A percentile compares a stretch with the other conserved stretches of the same genome.
Evolutionary conservation across 2,888 invertebrate species (phyloP).

Genomic region (Phorcus lineatus): DNA sequence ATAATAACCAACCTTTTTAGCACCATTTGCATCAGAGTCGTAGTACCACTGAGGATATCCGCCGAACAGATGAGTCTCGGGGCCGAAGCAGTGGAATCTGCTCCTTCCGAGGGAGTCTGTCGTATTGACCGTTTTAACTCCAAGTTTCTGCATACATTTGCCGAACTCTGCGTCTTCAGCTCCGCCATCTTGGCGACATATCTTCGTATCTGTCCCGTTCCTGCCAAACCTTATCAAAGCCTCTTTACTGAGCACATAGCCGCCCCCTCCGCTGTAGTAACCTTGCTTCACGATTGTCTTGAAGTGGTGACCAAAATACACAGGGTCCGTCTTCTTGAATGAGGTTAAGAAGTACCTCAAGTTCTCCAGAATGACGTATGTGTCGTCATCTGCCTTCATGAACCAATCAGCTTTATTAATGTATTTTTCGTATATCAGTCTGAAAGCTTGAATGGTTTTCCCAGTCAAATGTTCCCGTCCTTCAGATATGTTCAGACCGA

Average conservation of each 20-base stretch:
- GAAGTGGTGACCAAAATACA: slow-evolving; percentile 84
- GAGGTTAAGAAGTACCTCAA: slow-evolving; percentile 86
- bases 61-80: slow-evolving; percentile 60
- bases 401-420: slow-evolving; percentile 95
- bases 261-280: slow-evolving; percentile 79
- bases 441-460: slow-evolving; percentile 95
- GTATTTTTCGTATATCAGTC: slow-evolving; percentile 88
- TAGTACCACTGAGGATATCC: slow-evolving; percentile 66
- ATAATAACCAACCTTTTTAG: slow-evolving; percentile 57
- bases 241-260: slow-evolving; percentile 92
- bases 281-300: slow-evolving; percentile 70
- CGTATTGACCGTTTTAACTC: slow-evolving; percentile 59
- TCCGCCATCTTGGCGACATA: slow-evolving; percentile 56
- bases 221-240: slow-evolving; percentile 82
- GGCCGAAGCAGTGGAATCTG: slow-evolving; percentile 68
- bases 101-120: slow-evolving; percentile 59
- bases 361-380: slow-evolving; percentile 97
- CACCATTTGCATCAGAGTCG: slow-evolving; percentile 61
- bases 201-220: slow-evolving; percentile 31
- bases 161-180: slow-evolving; percentile 67
- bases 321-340: slow-evolving; percentile 80
- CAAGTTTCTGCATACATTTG: slow-evolving; percentile 61
- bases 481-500: slow-evolving; percentile 87
- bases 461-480: slow-evolving; percentile 95
- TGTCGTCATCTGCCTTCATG: slow-evolving; percentile 98